phyloP scores from a whole-genome alignment of 2,113 vertebrate genomes.

The Sceloporus undulatus region DNA sequence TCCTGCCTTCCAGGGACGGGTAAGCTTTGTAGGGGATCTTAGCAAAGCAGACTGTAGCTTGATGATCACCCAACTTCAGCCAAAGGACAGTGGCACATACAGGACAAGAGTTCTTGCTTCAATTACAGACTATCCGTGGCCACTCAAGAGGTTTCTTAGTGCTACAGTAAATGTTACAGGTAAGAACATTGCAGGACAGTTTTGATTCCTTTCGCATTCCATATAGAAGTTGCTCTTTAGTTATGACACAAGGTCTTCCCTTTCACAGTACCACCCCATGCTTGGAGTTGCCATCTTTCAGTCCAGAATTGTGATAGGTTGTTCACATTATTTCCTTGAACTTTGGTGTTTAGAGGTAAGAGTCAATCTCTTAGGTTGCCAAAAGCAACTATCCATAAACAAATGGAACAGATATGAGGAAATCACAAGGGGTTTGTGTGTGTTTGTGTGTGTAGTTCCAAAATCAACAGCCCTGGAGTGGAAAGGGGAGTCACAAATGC shows the following conservation, averaged over 20 bases:
- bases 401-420: too few relatives aligned
- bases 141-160: not conserved
- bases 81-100: not conserved
- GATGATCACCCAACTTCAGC: slow-evolving; percentile 5
- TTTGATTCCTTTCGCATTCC: not conserved
- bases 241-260: not conserved
- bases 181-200: not conserved
- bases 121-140: not conserved
- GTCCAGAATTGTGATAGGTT: not conserved
- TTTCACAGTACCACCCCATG: not conserved
- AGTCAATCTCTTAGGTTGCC: too few relatives aligned
- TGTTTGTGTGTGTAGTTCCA: too few relatives aligned
- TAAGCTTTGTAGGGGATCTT: slow-evolving; percentile 5
- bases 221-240: not conserved
- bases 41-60: not conserved
- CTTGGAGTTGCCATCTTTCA: not conserved
- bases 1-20: not conserved
- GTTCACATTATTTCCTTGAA: not conserved
- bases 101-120: not conserved
- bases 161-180: not conserved
- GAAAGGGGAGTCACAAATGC: too few relatives aligned
- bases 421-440: too few relatives aligned
- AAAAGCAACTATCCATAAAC: too few relatives aligned
- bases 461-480: too few relatives aligned
- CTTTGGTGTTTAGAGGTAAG: not conserved